Evolutionary conservation across 2,888 invertebrate genomes (phyloP).

Genomic region (Drosophila algonquin): DNA sequence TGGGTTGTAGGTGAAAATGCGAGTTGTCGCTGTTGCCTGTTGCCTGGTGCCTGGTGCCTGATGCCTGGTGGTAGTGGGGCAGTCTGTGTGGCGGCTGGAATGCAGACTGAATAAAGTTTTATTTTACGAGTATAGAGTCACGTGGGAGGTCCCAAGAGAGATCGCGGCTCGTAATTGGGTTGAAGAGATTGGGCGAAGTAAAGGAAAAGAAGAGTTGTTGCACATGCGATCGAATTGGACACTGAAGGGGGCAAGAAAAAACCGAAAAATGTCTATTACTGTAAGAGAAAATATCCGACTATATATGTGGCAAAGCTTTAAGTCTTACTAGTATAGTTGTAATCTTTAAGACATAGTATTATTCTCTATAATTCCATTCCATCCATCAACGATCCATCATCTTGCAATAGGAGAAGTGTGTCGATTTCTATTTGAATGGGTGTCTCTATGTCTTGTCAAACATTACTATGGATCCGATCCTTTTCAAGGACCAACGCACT

Average conservation of each 20-base stretch:
- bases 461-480: slow-evolving; percentile 23
- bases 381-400: too few species aligned
- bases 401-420: not conserved
- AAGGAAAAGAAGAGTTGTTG: slow-evolving; percentile 15
- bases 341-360: too few species aligned
- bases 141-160: slow-evolving; percentile 39
- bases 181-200: slow-evolving; percentile 23
- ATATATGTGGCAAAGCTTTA: too few species aligned
- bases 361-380: too few species aligned
- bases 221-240: slow-evolving; percentile 10
- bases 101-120: slow-evolving; percentile 27
- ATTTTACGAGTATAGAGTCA: slow-evolving; percentile 23
- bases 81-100: slow-evolving; percentile 9
- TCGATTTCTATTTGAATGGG: slow-evolving; percentile 4
- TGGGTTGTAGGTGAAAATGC: slow-evolving; percentile 51
- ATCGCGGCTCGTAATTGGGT: slow-evolving; percentile 32
- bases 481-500: slow-evolving; percentile 36
- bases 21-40: slow-evolving; percentile 14
- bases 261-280: too few species aligned
- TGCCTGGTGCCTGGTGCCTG: not conserved
- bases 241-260: not conserved
- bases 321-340: too few species aligned
- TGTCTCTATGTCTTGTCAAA: not conserved
- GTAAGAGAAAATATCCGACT: too few species aligned
- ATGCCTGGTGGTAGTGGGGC: not conserved